Conservation (phyloP, 2,888 invertebrate genomes). For the Deilephila porcellus region DNA sequence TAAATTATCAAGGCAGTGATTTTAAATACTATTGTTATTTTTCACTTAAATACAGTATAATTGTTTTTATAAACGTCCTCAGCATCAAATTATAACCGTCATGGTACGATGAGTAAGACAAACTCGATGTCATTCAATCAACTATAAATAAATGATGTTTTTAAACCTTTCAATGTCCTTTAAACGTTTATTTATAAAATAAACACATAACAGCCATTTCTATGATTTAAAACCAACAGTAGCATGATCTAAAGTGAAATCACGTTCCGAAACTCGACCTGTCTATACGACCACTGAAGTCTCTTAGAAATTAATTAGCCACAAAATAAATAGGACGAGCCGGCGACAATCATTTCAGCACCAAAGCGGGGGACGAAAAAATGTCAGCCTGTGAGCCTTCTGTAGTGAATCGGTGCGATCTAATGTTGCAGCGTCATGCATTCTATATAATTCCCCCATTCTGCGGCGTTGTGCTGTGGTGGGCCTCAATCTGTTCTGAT, state of each 20-base stretch:
- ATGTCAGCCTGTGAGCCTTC: conserved; percentile 38
- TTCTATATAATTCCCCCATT: conserved; percentile 65
- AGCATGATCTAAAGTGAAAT: no score
- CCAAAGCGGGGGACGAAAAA: conserved; percentile 27
- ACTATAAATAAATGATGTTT: neutral
- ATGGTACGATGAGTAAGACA: conserved; percentile 11
- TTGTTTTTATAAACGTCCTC: neutral
- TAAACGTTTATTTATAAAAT: neutral
- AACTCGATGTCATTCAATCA: conserved; percentile 6
- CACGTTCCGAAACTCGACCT: no score
- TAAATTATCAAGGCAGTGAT: neutral
- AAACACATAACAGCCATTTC: no score
- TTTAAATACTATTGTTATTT: neutral
- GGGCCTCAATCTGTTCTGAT: conserved; percentile 75
- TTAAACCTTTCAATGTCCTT: neutral
- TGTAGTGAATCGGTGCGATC: conserved; percentile 48
- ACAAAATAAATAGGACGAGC: no score
- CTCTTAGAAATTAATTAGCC: no score
- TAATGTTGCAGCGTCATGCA: conserved; percentile 79
- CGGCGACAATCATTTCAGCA: neutral
- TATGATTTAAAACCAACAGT: no score
- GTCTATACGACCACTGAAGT: neutral
- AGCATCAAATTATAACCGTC: neutral
- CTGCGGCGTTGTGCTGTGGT: conserved; percentile 50
- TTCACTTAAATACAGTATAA: neutral